Conservation (phyloP, 2,113 vertebrate genomes). For the Spizaetus ornatus region DNA sequence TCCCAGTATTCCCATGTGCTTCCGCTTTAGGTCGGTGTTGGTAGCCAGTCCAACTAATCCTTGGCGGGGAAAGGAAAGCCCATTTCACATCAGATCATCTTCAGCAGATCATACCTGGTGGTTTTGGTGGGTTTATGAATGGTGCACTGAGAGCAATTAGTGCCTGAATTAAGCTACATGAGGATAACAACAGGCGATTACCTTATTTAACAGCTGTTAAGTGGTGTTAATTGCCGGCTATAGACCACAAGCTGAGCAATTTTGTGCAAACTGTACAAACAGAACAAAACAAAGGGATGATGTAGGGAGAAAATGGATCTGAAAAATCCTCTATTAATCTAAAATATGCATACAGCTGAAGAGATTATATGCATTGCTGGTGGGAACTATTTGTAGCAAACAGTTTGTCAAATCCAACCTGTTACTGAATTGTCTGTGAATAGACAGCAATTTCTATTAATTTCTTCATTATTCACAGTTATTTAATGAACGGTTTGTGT, state of each 20-base stretch:
- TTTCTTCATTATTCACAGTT: constrained; percentile 14
- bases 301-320: constrained; percentile 17
- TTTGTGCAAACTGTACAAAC: constrained; percentile 62
- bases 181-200: constrained; percentile 62
- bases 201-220: constrained; percentile 70
- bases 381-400: not conserved
- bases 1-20: not conserved
- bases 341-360: not conserved
- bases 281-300: constrained; percentile 57
- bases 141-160: constrained; percentile 59
- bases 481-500: constrained; percentile 19
- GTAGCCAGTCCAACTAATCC: not conserved
- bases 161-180: constrained; percentile 59
- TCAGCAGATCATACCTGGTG: constrained; percentile 28
- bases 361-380: not conserved
- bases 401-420: not conserved
- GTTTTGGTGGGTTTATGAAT: constrained; percentile 44
- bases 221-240: constrained; percentile 73
- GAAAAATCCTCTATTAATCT: not conserved
- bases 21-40: not conserved
- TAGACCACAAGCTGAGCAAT: constrained; percentile 62
- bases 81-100: not conserved
- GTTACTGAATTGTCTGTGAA: not conserved
- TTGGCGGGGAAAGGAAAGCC: not conserved
- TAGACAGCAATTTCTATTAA: constrained; percentile 3